A percentile compares a stretch with the other conserved stretches of the same genome.
phyloP scores from a whole-genome alignment of 2,888 invertebrate species.

The Andrena dorsata region DNA sequence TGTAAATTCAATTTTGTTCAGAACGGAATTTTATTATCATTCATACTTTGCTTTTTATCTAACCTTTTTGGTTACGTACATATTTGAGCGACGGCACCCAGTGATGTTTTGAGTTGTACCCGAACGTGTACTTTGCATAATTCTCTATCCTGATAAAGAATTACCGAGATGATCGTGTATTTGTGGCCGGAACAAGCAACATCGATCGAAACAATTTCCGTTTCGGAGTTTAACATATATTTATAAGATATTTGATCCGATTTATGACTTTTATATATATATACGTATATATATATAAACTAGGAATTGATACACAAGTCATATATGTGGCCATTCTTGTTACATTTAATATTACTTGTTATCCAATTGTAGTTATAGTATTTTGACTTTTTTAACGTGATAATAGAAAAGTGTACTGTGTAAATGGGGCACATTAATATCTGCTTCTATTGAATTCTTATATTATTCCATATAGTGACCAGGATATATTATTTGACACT shows the following conservation, averaged over 20 bases:
- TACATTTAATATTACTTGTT: neutral
- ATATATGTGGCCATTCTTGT: neutral
- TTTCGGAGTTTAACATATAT: conserved; percentile 14
- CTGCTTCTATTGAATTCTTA: no score
- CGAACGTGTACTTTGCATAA: neutral
- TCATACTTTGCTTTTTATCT: conserved; percentile 23
- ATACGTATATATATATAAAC: no score
- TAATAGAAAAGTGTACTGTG: no score
- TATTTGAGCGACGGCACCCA: neutral
- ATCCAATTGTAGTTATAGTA: no score
- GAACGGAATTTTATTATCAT: neutral
- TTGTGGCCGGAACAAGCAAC: conserved; percentile 27
- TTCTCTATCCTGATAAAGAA: neutral
- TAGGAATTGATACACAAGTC: no score
- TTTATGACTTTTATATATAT: no score
- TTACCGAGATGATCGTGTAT: conserved; percentile 5
- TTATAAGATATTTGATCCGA: conserved; percentile 17
- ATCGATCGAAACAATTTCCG: conserved; percentile 45
- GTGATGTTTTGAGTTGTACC: no score
- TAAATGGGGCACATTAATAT: no score
- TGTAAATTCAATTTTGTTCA: conserved; percentile 17
- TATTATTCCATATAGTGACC: no score
- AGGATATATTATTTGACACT: no score
- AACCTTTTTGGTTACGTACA: conserved; percentile 37
- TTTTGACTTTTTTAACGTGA: no score